These are phyloP conservation scores for Caerostris extrusa DNA, from an alignment of 1,140 invertebrate genomes.

Conservation along the genomic window DNA sequence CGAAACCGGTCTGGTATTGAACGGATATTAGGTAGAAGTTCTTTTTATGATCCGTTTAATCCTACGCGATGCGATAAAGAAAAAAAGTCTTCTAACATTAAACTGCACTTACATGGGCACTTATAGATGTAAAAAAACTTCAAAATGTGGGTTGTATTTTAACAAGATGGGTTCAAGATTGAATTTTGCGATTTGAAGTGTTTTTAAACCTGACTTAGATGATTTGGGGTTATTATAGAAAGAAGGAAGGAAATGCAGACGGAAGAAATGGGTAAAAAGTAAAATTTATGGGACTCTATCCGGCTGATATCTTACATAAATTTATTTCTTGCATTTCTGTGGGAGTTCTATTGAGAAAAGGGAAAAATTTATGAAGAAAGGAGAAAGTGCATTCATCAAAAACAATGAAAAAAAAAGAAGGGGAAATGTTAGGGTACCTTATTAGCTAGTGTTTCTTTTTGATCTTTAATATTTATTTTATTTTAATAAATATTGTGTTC, in stretches of 20 bases:
- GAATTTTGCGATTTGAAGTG: not conserved
- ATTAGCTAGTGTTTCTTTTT: no score
- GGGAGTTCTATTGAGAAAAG: no score
- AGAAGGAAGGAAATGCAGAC: not conserved
- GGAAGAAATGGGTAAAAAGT: not conserved
- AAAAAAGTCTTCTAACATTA: not conserved
- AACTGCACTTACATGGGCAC: not conserved
- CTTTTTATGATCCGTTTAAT: conserved; percentile 4
- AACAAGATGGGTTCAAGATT: not conserved
- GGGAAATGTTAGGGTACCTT: no score
- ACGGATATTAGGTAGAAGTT: not conserved
- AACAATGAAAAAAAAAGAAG: no score
- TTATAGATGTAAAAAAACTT: not conserved
- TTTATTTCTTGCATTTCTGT: not conserved
- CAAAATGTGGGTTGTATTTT: not conserved
- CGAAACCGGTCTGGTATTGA: not conserved
- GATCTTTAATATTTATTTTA: no score
- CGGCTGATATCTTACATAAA: not conserved
- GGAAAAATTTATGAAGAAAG: no score
- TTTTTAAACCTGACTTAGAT: not conserved
- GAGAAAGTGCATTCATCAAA: no score
- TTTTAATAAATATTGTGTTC: no score
- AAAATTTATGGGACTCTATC: not conserved
- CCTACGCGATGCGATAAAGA: not conserved
- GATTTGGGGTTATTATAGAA: not conserved